Base-by-base conservation (phyloP, 2,113 vertebrate species). In the Podarcis cretensis region DNA sequence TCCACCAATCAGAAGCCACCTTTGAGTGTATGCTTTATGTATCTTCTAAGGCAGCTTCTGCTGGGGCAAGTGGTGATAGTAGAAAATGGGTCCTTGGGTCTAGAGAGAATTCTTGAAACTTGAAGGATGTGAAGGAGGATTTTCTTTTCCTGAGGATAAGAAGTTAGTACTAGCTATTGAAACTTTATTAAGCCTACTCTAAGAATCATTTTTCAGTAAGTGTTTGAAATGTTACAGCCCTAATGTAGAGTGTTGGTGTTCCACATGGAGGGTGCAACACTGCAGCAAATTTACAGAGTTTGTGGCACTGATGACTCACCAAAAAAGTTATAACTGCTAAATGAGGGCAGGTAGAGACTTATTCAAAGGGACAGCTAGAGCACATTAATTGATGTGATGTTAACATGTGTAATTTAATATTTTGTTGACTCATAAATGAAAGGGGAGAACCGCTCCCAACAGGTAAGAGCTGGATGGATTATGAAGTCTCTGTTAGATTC, bases 301-400 rank as follows among this genome's bases (percentile, higher is more conserved):
- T 74, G 73, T 77, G 63, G 59, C 75, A 23, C 27, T 16, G 5
- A 25, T 43, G 4, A 13, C 4, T 18, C 30, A 76, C 81, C 86
- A 13, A 69, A 94, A 96, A 96, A 95, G 92, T 1, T 94, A 94
- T 76, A 66, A 54, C 89, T 85, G 57, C 75, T 74, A 94, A 90
- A 69, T 66, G 59, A 0, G 0, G 89, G 89, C 25, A 86, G 1
- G 1, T 2, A 93, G 43, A 86, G 91, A 25, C 4, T 92, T 88
- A 75, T 87, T 90, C 89, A 87, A 84, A 68, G 91, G 63, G 91
- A 63, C 25, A 86, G 40, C 80, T 32, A 92, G 95, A 89, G 21
- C 71, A 92, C 71, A 27, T 86, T 87, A 90, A 91, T 90, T 54
- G 78, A 75, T 80, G 7, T 23, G 48, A 87, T 14, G 6, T 84